Evolutionary conservation across 2,113 vertebrate genomes (phyloP), one percentile per base, ranked within the genome.

Genomic region (Micromys minutus): DNA sequence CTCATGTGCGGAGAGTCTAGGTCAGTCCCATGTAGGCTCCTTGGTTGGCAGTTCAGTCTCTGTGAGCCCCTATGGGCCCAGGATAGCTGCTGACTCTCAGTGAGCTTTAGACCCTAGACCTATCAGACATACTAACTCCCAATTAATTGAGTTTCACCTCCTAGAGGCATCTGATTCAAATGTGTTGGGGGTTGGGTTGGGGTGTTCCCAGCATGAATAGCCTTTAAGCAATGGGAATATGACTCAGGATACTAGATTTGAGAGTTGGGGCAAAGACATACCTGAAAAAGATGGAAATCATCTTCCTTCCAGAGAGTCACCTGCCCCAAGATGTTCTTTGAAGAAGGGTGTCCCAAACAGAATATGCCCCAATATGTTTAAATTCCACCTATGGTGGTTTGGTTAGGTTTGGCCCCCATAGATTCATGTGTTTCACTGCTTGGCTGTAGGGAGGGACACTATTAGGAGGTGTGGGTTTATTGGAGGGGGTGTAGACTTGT

Each of bases 121-220:
- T 57, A 1, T 24, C 75, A n/a, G 81, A 55, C 87, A 84, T 34
- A 55, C 7, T 8, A 39, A 36, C 50, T 87, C 45, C 29, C 3
- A 19, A 10, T 4, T 7, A 74, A 59, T 22, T 71, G 59, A 59
- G 45, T 34, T n/a, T 10, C 12, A 1, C 17, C 34, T 59, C n/a
- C 47, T 6, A 72, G 45, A 39, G 45, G 1, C 22, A 22, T 52
- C 83, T 21, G 9, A 10, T 22, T 55, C 3, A 0, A 1, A 3
- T 0, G 36, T 26, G 2, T 12, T 52, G 0, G 1, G 47, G 26
- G 1, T 0, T 21, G 0, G 39, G 21, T 1, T 0, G 21, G 72
- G 19, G 50, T 34, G 4, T 45, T 39, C 52, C 39, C 26, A 1
- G 13, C 74, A 36, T n/a, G 5, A 50, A 15, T 26, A 71, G 61